These are phyloP conservation scores for Macrosoma leucophasiata DNA, from an alignment of 2,888 invertebrate genomes.

Conservation along the genomic window DNA sequence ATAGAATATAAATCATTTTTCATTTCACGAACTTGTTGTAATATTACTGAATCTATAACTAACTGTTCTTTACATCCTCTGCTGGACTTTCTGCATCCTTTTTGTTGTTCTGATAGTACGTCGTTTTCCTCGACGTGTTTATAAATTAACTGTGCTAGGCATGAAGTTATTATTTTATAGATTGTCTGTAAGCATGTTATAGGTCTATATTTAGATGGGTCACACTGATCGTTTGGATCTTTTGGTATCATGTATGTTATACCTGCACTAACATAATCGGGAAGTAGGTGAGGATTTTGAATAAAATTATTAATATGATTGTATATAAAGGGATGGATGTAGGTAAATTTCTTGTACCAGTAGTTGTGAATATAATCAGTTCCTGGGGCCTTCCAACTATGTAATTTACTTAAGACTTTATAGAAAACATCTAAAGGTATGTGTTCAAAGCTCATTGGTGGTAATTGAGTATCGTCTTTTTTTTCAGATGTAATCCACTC, in stretches of 20 bases:
- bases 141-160: conserved; percentile 2
- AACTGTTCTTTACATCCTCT: conserved; percentile 7
- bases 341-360: conserved; percentile 16
- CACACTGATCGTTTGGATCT: conserved; percentile 1
- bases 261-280: conserved; percentile 17
- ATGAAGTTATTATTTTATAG: conserved; percentile 12
- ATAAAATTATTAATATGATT: conserved; percentile 14
- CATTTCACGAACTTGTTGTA: too few relatives aligned
- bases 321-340: conserved; percentile 6
- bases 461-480: too few relatives aligned
- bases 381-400: conserved; percentile 19
- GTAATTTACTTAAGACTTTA: too few relatives aligned
- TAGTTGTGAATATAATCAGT: conserved; percentile 17
- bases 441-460: too few relatives aligned
- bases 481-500: too few relatives aligned
- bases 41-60: neutral
- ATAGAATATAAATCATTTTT: too few relatives aligned
- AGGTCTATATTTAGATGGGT: conserved; percentile 12
- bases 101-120: conserved; percentile 3
- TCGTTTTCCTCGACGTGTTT: neutral
- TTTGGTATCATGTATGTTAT: conserved; percentile 22
- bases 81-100: conserved; percentile 3
- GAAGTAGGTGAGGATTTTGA: conserved; percentile 7
- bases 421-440: too few relatives aligned
- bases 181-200: conserved; percentile 11